A percentile compares a stretch with the other conserved stretches of the same genome.
Conservation (phyloP, 2,797 vertebrate species). For the Steatocranus sp. region DNA sequence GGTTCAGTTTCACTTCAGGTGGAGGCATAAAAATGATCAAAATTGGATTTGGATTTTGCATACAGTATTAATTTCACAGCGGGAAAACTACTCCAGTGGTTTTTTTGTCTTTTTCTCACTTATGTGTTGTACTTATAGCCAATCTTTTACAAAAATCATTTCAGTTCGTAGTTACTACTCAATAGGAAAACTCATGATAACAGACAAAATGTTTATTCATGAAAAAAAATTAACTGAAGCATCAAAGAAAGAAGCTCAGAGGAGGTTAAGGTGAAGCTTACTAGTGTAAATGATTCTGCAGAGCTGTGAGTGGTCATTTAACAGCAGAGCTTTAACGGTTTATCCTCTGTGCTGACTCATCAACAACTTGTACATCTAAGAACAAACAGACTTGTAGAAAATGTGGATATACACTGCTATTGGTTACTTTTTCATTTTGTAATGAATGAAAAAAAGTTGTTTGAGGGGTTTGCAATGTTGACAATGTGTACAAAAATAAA, state of each 20-base stretch:
- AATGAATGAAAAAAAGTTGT: neutral
- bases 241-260: neutral
- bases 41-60: constrained; percentile 21
- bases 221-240: neutral
- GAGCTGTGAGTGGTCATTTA: constrained; percentile 17
- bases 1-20: constrained; percentile 54
- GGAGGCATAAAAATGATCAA: constrained; percentile 54
- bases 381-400: neutral
- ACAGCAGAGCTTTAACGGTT: neutral
- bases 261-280: constrained; percentile 3
- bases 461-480: neutral
- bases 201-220: neutral
- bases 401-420: neutral
- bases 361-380: neutral
- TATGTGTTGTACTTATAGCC: neutral
- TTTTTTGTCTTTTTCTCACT: neutral
- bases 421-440: neutral
- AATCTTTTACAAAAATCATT: neutral
- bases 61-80: constrained; percentile 2
- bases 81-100: neutral
- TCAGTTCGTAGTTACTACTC: neutral
- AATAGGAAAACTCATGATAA: neutral
- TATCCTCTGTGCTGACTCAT: neutral
- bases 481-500: neutral
- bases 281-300: constrained; percentile 4